Conservation (phyloP, 2,113 vertebrate species). For the Cyprinus carpio region DNA sequence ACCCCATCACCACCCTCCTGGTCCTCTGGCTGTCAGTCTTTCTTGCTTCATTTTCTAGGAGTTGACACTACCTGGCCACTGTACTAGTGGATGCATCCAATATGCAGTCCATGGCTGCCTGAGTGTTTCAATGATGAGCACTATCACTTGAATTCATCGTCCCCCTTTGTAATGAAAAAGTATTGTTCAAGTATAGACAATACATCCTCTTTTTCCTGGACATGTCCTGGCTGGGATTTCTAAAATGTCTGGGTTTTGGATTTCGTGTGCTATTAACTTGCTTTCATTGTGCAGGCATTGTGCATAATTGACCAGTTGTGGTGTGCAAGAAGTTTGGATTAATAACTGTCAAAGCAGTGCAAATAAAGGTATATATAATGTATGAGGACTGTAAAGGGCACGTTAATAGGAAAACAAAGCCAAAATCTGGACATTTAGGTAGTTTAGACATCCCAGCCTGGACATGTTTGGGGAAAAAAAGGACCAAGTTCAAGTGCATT, state of each 20-base stretch:
- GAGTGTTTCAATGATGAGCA: not conserved
- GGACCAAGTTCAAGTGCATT: not conserved
- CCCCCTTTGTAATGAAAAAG: not conserved
- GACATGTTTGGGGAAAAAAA: not conserved
- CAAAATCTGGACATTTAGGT: not conserved
- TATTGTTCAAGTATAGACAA: not conserved
- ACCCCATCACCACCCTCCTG: slow-evolving; percentile 63
- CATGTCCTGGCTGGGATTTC: not conserved
- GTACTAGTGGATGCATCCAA: slow-evolving; percentile 27
- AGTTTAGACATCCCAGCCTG: not conserved
- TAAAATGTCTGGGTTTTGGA: not conserved
- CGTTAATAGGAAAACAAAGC: not conserved
- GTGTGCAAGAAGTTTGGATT: no score
- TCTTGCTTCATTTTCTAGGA: not conserved
- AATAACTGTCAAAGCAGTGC: no score
- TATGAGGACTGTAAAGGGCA: not conserved
- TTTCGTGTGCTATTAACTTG: no score
- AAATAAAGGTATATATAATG: no score
- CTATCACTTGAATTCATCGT: not conserved
- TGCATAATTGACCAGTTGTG: no score
- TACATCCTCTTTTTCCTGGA: not conserved
- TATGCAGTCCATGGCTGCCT: slow-evolving; percentile 21
- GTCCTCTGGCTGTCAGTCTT: not conserved
- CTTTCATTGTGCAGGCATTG: no score
- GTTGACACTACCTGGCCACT: slow-evolving; percentile 34